Evolutionary conservation across 92 coral and sea anemone species (phyloP).

Genomic region (Metridium senile): DNA sequence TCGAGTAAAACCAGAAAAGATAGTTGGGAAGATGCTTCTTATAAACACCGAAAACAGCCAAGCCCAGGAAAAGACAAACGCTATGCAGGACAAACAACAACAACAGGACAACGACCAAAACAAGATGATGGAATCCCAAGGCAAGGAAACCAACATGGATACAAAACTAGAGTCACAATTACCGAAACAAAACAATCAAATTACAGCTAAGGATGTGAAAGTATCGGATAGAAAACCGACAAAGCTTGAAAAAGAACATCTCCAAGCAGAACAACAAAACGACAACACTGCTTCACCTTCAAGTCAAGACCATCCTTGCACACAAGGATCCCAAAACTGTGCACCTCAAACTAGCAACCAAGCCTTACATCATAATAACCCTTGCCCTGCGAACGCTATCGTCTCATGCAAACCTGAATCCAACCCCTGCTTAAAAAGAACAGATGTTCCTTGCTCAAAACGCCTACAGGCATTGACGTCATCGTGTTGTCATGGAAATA

Average conservation of each 20-base stretch:
- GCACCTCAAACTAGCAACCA: not conserved
- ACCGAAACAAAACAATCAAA: conserved; percentile 3
- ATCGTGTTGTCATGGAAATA: conserved; percentile 7
- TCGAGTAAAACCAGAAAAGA: not conserved
- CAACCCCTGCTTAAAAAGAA: conserved; percentile 2
- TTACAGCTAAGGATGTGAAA: not conserved
- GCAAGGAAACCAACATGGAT: not conserved
- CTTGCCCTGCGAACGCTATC: not conserved
- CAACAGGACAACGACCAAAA: not conserved
- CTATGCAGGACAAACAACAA: not conserved
- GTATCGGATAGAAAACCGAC: not conserved
- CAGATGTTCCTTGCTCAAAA: not conserved
- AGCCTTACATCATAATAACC: not conserved
- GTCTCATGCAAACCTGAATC: not conserved
- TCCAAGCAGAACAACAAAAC: not conserved
- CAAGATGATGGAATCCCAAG: not conserved
- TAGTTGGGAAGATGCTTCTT: not conserved
- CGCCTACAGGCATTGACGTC: not conserved
- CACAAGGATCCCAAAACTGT: not conserved
- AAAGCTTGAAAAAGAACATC: not conserved
- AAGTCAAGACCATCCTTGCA: not conserved
- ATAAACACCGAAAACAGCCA: not conserved
- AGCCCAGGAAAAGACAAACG: no score
- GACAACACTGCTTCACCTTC: not conserved
- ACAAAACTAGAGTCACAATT: not conserved